Evolutionary conservation across 2,113 vertebrate species (phyloP).

Genomic region (Epinephelus fuscoguttatus): DNA sequence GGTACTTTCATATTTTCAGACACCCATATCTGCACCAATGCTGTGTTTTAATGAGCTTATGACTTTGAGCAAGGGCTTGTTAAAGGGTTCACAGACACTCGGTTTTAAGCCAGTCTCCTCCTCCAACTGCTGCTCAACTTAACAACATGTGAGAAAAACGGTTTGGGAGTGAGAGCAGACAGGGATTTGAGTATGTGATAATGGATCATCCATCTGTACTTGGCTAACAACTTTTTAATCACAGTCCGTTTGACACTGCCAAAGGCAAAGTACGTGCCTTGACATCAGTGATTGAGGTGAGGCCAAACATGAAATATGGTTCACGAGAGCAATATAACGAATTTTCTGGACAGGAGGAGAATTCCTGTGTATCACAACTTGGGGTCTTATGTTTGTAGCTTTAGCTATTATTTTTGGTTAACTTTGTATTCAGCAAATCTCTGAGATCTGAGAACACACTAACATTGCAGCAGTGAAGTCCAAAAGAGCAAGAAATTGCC

Average conservation of each 20-base stretch:
- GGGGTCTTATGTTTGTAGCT: conserved; percentile 23
- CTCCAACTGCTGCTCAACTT: conserved; percentile 25
- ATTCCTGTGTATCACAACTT: conserved; percentile 35
- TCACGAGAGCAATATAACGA: conserved; percentile 42
- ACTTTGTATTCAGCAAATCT: neutral
- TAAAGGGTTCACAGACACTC: conserved; percentile 25
- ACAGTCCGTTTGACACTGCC: conserved; percentile 56
- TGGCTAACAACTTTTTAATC: conserved; percentile 65
- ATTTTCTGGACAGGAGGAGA: conserved; percentile 28
- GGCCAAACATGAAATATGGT: conserved; percentile 51
- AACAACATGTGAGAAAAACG: conserved; percentile 29
- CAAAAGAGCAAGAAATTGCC: neutral
- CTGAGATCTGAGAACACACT: neutral
- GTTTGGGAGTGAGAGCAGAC: conserved; percentile 34
- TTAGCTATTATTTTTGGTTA: neutral
- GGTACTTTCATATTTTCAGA: conserved; percentile 41
- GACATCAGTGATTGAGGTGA: conserved; percentile 56
- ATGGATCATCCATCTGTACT: conserved; percentile 61
- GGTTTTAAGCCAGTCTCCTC: neutral
- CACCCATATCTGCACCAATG: neutral
- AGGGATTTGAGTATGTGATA: conserved; percentile 47
- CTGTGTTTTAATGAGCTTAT: conserved; percentile 31
- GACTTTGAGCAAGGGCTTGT: conserved; percentile 19
- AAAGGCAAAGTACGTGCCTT: conserved; percentile 57
- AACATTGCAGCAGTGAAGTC: neutral